Conservation (phyloP, 2,113 vertebrate genomes). For the Suricata suricatta region DNA sequence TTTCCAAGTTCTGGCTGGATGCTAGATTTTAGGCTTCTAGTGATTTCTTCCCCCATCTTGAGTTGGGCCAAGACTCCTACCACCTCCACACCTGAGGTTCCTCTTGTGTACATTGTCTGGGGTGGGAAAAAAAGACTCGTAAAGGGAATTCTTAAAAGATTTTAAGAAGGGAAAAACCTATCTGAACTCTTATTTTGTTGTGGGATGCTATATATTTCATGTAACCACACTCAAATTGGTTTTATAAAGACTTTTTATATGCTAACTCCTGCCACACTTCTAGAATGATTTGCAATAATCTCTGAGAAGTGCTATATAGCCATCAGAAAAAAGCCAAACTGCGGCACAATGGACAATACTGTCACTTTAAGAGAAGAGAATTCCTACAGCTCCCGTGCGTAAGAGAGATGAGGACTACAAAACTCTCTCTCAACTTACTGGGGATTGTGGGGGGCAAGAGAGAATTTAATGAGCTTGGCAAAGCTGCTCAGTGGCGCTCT, state of each 20-base stretch:
- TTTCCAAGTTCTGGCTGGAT: neutral
- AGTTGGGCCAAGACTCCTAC: neutral
- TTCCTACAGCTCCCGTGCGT: neutral
- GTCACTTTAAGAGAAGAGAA: neutral
- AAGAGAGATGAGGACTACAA: neutral
- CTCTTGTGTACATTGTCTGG: neutral
- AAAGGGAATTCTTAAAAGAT: neutral
- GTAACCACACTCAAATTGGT: neutral
- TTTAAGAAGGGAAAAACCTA: neutral
- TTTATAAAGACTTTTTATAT: slow-evolving; percentile 19
- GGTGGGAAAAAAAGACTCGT: neutral
- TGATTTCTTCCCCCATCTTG: neutral
- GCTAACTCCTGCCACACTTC: neutral
- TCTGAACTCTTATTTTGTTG: neutral
- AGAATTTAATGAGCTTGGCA: neutral
- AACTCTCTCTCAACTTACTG: neutral
- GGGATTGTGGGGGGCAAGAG: neutral
- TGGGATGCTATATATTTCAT: neutral
- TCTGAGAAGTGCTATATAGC: neutral
- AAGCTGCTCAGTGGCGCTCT: neutral
- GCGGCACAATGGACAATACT: neutral
- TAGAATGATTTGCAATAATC: neutral
- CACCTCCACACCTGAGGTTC: neutral
- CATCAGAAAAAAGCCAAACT: neutral
- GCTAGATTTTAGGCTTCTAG: neutral